Evolutionary conservation across 2,113 vertebrate genomes (phyloP).

Genomic region (Haplochromis vanheusdeni): DNA sequence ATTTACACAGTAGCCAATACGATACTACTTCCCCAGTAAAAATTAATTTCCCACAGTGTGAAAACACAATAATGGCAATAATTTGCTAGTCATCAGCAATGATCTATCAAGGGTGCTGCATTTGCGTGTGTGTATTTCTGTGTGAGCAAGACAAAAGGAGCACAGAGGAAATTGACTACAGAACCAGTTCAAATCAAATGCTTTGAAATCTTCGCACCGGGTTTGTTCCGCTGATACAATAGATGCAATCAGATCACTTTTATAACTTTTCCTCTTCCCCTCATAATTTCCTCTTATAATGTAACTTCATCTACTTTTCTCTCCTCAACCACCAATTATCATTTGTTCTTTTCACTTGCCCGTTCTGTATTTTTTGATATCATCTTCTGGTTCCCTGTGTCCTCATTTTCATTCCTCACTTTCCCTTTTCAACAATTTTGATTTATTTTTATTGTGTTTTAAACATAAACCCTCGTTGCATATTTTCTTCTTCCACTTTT

Average conservation of each 20-base stretch:
- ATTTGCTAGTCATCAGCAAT: slow-evolving; percentile 8
- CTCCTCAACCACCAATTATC: neutral
- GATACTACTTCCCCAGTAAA: neutral
- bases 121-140: neutral
- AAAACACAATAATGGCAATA: slow-evolving; percentile 2
- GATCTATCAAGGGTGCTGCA: neutral
- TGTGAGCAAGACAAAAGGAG: neutral
- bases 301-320: neutral
- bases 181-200: slow-evolving; percentile 31
- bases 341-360: neutral
- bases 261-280: neutral
- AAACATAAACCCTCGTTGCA: neutral
- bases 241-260: slow-evolving; percentile 10
- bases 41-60: neutral
- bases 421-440: neutral
- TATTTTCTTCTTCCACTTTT: neutral
- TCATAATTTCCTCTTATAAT: neutral
- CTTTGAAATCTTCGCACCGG: slow-evolving; percentile 1
- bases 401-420: neutral
- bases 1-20: neutral
- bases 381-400: neutral
- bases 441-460: neutral
- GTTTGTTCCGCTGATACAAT: slow-evolving; percentile 15
- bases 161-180: slow-evolving; percentile 8
- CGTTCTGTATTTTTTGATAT: neutral